Evolutionary conservation across 2,113 vertebrate genomes (phyloP), one percentile per base, ranked within the genome.

Genomic region (Cololabis saira): DNA sequence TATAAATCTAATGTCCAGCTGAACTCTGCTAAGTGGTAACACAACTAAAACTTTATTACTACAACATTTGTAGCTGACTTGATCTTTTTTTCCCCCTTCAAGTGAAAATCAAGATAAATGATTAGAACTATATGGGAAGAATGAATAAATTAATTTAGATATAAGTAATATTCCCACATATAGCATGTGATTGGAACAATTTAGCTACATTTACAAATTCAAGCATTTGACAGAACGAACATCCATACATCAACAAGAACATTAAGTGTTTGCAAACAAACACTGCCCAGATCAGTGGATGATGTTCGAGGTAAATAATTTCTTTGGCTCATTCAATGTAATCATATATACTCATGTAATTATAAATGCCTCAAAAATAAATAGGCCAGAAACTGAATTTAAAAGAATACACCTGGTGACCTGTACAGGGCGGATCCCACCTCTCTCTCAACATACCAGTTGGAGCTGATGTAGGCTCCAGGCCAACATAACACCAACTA

Each of bases 261-360:
- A 68, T 21, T 50, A 64, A 3, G 62, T 61, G 77, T 14, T 21
- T 37, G 16, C 1, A 64, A 58, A 22, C 70, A 68, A 67, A 71
- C n/a, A 41, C 19, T 74, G 22, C n/a, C 52, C 51, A 72, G 16
- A 81, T 68, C 52, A 74, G 61, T 54, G 49, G 17, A 63, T 11
- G 2, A 63, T 11, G 2, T 54, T 42, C 54, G 61, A 83, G 59
- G 74, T 83, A 76, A 82, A 76, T 80, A 18, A 71, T 66, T 42
- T 79, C 67, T 81, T 77, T 87, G 79, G 61, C 70, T 61, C 52
- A 49, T 66, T 74, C 52, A 60, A 43, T 58, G 33, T 33, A 67
- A 4, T 37, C 33, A 62, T 43, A 58, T 58, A 50, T 62, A 55
- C 42, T 54, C 19, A 83, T 37, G 73, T 11, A 44, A 75, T 18